phyloP scores from a whole-genome alignment of 2,888 invertebrate genomes.

The Heliconius hortense region DNA sequence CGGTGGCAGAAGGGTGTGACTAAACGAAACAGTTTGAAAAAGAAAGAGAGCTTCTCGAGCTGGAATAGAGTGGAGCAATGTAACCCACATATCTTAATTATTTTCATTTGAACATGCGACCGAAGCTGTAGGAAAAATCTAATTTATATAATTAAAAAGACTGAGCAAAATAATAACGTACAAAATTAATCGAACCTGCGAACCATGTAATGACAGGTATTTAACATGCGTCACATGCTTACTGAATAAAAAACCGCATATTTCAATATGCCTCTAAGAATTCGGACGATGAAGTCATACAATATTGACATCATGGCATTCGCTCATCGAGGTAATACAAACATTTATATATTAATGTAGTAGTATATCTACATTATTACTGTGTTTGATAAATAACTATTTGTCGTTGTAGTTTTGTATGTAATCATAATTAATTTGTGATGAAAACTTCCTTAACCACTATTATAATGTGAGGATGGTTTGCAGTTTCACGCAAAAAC shows the following conservation, averaged over 20 bases:
- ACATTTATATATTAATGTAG: conserved; percentile 8
- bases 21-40: too few species aligned
- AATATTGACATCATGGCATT: conserved; percentile 40
- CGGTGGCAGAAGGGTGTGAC: too few species aligned
- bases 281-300: conserved; percentile 38
- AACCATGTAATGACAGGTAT: conserved; percentile 13
- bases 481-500: too few species aligned
- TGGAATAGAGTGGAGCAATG: too few species aligned
- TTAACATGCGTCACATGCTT: background rate
- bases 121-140: background rate
- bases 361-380: conserved; percentile 2
- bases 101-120: background rate
- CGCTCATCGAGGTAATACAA: conserved; percentile 32
- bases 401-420: background rate
- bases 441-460: background rate
- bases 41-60: too few species aligned
- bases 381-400: conserved; percentile 2
- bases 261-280: conserved; percentile 27
- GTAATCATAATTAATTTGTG: background rate
- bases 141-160: background rate
- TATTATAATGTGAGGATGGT: too few species aligned
- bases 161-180: background rate
- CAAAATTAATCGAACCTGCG: conserved; percentile 5
- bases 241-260: conserved; percentile 11
- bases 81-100: too few species aligned